Evolutionary conservation across 1,140 invertebrate species (phyloP).

Genomic region (Helicoverpa armigera): DNA sequence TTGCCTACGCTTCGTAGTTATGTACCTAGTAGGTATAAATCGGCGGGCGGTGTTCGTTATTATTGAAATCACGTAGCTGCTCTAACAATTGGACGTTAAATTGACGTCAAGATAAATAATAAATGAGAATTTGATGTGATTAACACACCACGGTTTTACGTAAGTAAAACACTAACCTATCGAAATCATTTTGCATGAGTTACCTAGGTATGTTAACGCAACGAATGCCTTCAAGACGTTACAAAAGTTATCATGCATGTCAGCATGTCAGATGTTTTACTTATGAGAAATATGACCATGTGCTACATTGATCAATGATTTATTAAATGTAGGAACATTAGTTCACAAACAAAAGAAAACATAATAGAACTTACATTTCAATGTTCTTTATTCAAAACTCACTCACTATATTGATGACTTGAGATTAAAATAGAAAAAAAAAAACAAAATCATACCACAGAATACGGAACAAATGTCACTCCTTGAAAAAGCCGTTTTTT

Average conservation of each 20-base stretch:
- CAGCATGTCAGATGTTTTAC: too few species aligned
- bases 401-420: too few species aligned
- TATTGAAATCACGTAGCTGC: conserved; percentile 20
- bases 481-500: not conserved
- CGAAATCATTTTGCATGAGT: not conserved
- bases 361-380: too few species aligned
- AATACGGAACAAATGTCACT: too few species aligned
- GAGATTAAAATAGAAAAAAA: too few species aligned
- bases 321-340: too few species aligned
- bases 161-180: not conserved
- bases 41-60: not conserved
- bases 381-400: too few species aligned
- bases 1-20: not conserved
- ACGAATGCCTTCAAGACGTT: not conserved
- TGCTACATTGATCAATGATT: too few species aligned
- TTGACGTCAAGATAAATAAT: conserved; percentile 37
- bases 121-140: conserved; percentile 11
- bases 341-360: too few species aligned
- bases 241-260: not conserved
- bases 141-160: not conserved
- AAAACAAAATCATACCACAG: too few species aligned
- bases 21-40: not conserved
- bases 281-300: too few species aligned
- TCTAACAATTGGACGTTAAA: conserved; percentile 24
- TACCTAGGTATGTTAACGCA: not conserved